Base-by-base conservation (phyloP, 2,888 invertebrate genomes). In the Limenitis arthemis region DNA sequence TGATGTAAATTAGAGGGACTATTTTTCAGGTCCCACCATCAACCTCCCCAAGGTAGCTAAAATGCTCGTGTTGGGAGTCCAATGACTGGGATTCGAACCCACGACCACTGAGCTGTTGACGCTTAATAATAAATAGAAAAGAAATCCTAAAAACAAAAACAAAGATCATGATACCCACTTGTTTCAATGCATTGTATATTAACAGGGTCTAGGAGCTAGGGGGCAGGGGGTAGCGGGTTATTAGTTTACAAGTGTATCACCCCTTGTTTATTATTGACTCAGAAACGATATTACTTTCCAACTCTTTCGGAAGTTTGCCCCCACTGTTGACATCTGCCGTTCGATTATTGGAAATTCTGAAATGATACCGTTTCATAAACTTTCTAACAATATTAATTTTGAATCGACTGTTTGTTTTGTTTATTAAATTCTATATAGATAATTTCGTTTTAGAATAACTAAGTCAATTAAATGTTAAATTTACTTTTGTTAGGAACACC, bases 161-260 rank as follows among this genome's bases (percentile, higher is more conserved):
- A 4, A 46, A 46, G 30, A 28, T 5, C 6, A 8, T 44, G 36
- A 37, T 29, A 40, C 29, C 11, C 36, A 37, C 30, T 37, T 37
- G n/a, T n/a, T 9, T 46, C 8, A 46, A 29, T 47, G 43, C 32
- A 44, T 79, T 77, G 76, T 82, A 75, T 81, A 79, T 76, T 79
- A 81, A 77, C 65, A 68, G 68, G 66, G 63, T 69, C 66, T 68
- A 64, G 66, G 67, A 75, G 75, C 20, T 20, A 20, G 20, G 20
- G 20, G 20, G 20, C 20, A 20, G 20, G 20, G 4, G 20, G 20
- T 20, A 20, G 68, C 68, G 67, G 70, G 73, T 81, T 86, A 86
- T 85, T 86, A 85, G 84, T 85, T 86, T 84, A 85, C 85, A 82
- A 85, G 84, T 84, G 83, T 86, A 85, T 86, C 83, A 84, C 72